Evolutionary conservation across 2,888 invertebrate species (phyloP).

Genomic region (Acronicta aceris): DNA sequence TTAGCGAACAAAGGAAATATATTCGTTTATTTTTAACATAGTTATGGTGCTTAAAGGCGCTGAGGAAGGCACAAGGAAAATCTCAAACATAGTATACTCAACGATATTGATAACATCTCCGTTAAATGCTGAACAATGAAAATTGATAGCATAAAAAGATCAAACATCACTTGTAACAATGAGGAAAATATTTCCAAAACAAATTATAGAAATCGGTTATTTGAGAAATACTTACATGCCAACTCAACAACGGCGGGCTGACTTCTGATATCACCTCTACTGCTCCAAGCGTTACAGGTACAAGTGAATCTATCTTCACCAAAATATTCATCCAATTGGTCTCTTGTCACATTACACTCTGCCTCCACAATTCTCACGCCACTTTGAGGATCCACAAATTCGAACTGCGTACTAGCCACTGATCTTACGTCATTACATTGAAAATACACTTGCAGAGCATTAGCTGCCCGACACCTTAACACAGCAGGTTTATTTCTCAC

Average conservation of each 20-base stretch:
- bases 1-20: no score
- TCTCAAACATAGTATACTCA: neutral
- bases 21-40: no score
- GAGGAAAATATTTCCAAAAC: slow-evolving; percentile 29
- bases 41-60: no score
- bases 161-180: slow-evolving; percentile 13
- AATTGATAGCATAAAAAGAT: slow-evolving; percentile 17
- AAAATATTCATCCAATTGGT: slow-evolving; percentile 98
- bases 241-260: slow-evolving; percentile 96
- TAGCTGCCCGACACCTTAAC: slow-evolving; percentile 96
- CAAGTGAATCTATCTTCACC: slow-evolving; percentile 97
- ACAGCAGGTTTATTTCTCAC: slow-evolving; percentile 97
- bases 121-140: slow-evolving; percentile 7
- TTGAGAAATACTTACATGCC: slow-evolving; percentile 94
- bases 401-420: slow-evolving; percentile 92
- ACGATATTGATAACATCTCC: slow-evolving; percentile 14
- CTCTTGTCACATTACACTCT: slow-evolving; percentile 95
- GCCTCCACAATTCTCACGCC: slow-evolving; percentile 96
- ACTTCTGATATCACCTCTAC: slow-evolving; percentile 95
- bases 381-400: slow-evolving; percentile 96
- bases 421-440: slow-evolving; percentile 95
- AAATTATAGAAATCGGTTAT: slow-evolving; percentile 5
- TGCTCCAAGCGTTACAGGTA: slow-evolving; percentile 98
- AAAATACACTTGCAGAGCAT: slow-evolving; percentile 96
- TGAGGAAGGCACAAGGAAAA: slow-evolving; percentile 10